Conservation (phyloP, 2,113 vertebrate genomes). For the Nesogale talazaci region DNA sequence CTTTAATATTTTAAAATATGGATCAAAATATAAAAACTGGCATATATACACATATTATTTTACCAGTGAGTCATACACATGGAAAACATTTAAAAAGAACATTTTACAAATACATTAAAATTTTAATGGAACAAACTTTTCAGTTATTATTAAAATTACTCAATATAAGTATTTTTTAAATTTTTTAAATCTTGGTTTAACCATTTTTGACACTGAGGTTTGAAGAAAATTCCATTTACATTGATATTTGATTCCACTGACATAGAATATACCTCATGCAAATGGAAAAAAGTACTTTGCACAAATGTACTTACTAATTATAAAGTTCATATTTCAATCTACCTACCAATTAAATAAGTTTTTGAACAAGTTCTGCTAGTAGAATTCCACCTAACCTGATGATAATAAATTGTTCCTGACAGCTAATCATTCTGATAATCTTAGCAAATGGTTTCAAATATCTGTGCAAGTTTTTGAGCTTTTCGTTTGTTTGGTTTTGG, state of each 20-base stretch:
- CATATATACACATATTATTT: not conserved
- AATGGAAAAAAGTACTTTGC: too few relatives aligned
- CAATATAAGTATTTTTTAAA: not conserved
- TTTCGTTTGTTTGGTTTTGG: too few relatives aligned
- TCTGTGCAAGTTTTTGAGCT: not conserved
- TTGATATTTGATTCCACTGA: not conserved
- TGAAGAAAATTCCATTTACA: not conserved
- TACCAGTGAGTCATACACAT: not conserved
- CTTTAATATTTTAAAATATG: not conserved
- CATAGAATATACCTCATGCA: not conserved
- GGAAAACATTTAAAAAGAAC: not conserved
- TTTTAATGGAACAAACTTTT: not conserved
- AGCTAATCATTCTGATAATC: not conserved
- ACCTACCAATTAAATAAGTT: not conserved
- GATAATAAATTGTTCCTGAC: not conserved
- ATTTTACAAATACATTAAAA: not conserved
- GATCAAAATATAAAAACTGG: not conserved
- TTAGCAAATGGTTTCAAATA: constrained; percentile 29
- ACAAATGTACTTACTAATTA: not conserved
- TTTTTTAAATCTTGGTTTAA: not conserved
- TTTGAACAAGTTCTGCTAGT: not conserved
- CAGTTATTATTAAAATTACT: not conserved
- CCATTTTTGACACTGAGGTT: not conserved
- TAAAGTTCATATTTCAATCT: not conserved
- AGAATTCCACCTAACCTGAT: not conserved